A percentile compares a stretch with the other conserved stretches of the same genome.
Conservation (phyloP, 2,113 vertebrate species). For the Circaetus cinerascens region DNA sequence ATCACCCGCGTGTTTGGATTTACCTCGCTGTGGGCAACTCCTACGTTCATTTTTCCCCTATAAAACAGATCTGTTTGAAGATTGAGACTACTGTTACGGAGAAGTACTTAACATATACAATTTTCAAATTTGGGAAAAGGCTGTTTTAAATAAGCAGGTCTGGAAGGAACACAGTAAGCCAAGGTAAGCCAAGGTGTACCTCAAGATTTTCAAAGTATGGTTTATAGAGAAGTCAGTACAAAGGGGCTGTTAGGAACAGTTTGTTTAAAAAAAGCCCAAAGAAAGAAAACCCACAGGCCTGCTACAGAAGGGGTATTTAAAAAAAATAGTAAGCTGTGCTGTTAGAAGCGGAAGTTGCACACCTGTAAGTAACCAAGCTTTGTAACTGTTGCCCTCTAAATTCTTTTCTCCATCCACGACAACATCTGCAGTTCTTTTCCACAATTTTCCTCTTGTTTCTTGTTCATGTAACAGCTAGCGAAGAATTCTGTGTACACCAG, state of each 20-base stretch:
- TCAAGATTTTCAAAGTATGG: neutral
- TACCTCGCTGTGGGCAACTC: slow-evolving; percentile 97
- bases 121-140: neutral
- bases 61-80: slow-evolving; percentile 24
- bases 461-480: neutral
- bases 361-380: neutral
- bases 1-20: slow-evolving; percentile 97
- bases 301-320: neutral
- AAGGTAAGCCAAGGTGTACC: neutral
- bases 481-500: neutral
- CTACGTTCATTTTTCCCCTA: slow-evolving; percentile 91
- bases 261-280: neutral
- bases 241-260: neutral
- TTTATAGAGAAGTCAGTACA: neutral
- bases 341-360: neutral
- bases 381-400: neutral
- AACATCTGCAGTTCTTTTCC: neutral
- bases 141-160: neutral
- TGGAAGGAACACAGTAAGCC: neutral
- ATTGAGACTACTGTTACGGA: neutral
- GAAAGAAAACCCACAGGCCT: neutral
- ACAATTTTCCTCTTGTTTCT: neutral
- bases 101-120: neutral
- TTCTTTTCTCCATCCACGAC: neutral
- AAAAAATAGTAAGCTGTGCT: neutral